Evolutionary conservation across 92 coral and sea anemone genomes (phyloP).

Genomic region (Siderastrea radians): DNA sequence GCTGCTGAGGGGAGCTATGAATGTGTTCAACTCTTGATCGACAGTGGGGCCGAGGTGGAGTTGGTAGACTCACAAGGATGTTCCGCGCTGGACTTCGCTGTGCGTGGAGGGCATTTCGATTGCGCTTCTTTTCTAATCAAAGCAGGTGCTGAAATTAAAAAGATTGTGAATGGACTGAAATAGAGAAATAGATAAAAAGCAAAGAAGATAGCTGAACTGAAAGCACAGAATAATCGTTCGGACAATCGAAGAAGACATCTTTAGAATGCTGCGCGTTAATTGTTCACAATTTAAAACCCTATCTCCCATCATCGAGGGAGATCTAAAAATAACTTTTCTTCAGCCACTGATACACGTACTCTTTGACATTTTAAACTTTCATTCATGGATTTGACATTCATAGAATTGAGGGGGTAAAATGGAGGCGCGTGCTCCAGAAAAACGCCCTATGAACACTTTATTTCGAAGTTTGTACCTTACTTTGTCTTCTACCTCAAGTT

Average conservation of each 20-base stretch:
- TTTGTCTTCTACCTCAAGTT: background rate
- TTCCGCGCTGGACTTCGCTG: conserved; percentile 96
- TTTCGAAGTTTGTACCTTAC: background rate
- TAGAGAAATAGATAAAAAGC: background rate
- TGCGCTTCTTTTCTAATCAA: conserved; percentile 93
- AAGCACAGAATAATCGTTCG: background rate
- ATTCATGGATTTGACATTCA: background rate
- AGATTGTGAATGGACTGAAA: conserved; percentile 88
- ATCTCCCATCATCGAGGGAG: conserved; percentile 15
- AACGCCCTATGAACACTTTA: background rate
- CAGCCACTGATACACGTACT: background rate
- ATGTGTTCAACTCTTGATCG: conserved; percentile 74
- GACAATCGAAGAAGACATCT: background rate
- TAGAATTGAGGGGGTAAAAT: background rate
- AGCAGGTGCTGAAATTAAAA: conserved; percentile 93
- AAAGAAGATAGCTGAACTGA: background rate
- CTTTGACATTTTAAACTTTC: background rate
- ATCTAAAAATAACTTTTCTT: conserved; percentile 2
- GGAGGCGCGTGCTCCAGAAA: background rate
- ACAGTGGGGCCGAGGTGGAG: conserved; percentile 82
- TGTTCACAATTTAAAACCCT: conserved; percentile 31
- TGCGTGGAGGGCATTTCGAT: conserved; percentile 96
- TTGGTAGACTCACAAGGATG: conserved; percentile 83
- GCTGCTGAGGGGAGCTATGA: conserved; percentile 95
- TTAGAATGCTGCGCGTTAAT: conserved; percentile 37